Evolutionary conservation across 2,888 invertebrate genomes (phyloP), one percentile per base, ranked within the genome.

Genomic region (Tachina grossa): DNA sequence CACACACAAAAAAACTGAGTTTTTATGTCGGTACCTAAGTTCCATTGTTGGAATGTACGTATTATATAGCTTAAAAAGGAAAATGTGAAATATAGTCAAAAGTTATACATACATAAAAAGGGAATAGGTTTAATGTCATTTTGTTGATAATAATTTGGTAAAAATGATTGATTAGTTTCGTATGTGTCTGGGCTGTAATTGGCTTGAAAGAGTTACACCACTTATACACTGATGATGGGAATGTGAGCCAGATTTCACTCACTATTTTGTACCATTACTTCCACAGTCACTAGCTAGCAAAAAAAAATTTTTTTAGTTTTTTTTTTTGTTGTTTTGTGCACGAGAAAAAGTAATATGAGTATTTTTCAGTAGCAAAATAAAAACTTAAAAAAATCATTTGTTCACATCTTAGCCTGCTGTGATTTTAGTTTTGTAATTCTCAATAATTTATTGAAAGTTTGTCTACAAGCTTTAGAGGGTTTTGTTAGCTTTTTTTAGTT

Each of bases 131-230:
- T 83, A 72, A 81, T 84, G 22, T 57, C 53, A 65, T 74, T 83
- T 69, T 59, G 69, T 69, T 81, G 61, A 81, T 78, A 74, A 80
- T 83, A 80, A 81, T 83, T 86, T 86, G 72, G 72, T 77, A 65
- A 77, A 75, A 83, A 78, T 83, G 83, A 86, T 86, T 83, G 83
- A 83, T 83, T 83, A 80, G 39, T 63, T 77, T 77, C 55, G 47
- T 65, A 16, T 78, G 49, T 74, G 66, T 19, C 16, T 43, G 41
- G 22, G 19, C 63, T n/a, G 2, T 49, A 13, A 45, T 13, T 66
- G 49, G 41, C 31, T 31, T 69, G 19, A 16, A 41, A 53, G 57
- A 55, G 71, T 45, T 49, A 16, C 16, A 66, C 19, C 16, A 66
- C 19, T 55, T 14, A 51, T 39, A 19, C 31, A 16, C 8, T 51